These are phyloP conservation scores for Tetheella fluctuosa DNA, from an alignment of 2,888 invertebrate species.

Conservation along the genomic window DNA sequence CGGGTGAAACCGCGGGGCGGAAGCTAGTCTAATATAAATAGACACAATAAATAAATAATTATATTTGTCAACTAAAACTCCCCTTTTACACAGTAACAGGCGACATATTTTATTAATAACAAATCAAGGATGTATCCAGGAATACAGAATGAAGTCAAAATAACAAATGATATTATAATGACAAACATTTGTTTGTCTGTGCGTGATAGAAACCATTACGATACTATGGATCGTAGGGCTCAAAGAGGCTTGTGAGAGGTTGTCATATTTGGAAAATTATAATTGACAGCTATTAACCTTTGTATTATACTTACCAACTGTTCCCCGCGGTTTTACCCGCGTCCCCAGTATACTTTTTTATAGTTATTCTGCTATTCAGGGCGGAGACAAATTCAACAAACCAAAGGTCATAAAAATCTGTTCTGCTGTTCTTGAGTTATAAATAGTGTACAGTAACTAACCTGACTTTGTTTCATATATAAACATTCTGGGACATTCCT, in stretches of 20 bases:
- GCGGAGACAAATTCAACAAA: too few relatives aligned
- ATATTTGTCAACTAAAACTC: background rate
- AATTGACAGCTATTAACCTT: background rate
- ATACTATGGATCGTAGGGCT: constrained; percentile 3
- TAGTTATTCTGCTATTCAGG: too few relatives aligned
- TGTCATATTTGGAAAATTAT: background rate
- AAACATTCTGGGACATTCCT: too few relatives aligned
- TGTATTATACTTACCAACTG: too few relatives aligned
- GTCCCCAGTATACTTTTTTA: too few relatives aligned
- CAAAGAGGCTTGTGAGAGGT: background rate
- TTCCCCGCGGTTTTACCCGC: too few relatives aligned
- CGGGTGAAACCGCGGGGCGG: too few relatives aligned
- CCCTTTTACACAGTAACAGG: background rate
- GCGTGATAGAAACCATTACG: constrained; percentile 22
- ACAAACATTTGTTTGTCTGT: constrained; percentile 24
- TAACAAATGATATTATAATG: constrained; percentile 48
- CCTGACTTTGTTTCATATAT: too few relatives aligned
- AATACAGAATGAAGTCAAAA: constrained; percentile 37
- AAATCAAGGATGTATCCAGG: constrained; percentile 30
- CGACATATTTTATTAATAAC: constrained; percentile 9
- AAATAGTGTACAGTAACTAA: too few relatives aligned
- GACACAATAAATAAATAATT: background rate
- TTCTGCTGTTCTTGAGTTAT: too few relatives aligned
- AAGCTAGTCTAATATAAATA: background rate
- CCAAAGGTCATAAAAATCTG: too few relatives aligned